phyloP scores from a whole-genome alignment of 2,888 invertebrate species.

The Chloromyia formosa region DNA sequence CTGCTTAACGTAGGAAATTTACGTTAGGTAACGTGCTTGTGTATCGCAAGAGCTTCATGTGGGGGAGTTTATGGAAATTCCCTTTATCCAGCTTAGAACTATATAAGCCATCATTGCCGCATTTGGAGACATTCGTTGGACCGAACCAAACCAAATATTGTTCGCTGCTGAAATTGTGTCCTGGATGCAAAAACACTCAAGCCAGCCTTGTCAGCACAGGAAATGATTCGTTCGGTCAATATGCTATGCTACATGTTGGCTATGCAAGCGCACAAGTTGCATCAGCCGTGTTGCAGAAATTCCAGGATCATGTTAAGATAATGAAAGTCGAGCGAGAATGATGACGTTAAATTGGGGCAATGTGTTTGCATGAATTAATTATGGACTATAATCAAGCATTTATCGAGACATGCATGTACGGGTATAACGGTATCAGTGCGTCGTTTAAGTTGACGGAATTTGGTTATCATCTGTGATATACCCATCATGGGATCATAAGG shows the following conservation, averaged over 20 bases:
- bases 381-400: constrained; percentile 1
- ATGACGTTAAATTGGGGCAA: neutral
- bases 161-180: neutral
- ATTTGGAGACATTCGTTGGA: neutral
- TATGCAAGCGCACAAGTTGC: neutral
- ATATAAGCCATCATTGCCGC: neutral
- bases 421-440: too few relatives aligned
- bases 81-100: neutral
- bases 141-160: neutral
- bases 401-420: neutral
- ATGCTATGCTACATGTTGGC: too few relatives aligned
- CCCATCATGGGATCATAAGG: too few relatives aligned
- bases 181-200: neutral
- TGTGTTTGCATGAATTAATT: neutral
- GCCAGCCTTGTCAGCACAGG: neutral
- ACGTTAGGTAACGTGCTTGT: neutral
- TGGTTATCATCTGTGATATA: constrained; percentile 1
- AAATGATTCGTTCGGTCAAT: neutral
- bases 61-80: neutral
- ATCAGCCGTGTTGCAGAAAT: neutral
- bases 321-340: constrained; percentile 11
- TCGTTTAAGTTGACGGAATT: too few relatives aligned
- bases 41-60: neutral
- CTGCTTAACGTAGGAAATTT: constrained; percentile 8
- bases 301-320: constrained; percentile 12